Evolutionary conservation across 2,113 vertebrate species (phyloP).

Genomic region (Glaucidium brasilianum): DNA sequence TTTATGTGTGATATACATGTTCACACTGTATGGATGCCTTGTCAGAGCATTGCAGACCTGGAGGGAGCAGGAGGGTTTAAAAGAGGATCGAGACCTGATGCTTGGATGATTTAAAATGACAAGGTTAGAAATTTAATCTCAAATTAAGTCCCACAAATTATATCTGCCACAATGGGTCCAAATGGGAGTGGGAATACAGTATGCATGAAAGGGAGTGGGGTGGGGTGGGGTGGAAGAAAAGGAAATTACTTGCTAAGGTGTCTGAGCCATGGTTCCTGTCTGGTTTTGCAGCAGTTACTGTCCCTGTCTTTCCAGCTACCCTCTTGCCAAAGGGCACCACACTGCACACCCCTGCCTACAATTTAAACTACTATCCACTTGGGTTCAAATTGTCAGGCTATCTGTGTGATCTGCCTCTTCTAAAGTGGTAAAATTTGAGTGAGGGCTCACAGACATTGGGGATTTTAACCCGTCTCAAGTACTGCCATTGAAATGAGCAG

Average conservation of each 20-base stretch:
- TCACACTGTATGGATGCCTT: background rate
- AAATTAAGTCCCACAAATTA: background rate
- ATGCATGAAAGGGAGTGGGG: background rate
- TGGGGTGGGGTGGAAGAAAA: background rate
- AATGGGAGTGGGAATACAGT: background rate
- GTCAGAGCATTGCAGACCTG: background rate
- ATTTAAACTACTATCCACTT: background rate
- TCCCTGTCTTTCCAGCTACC: background rate
- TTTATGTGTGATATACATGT: background rate
- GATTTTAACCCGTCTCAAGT: background rate
- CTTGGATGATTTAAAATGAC: background rate
- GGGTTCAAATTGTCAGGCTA: background rate
- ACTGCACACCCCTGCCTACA: background rate
- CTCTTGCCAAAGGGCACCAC: background rate
- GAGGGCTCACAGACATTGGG: background rate
- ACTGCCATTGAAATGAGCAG: background rate
- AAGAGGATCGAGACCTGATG: background rate
- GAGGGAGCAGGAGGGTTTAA: background rate
- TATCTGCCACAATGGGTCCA: background rate
- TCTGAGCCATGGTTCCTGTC: background rate
- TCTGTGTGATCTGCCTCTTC: background rate
- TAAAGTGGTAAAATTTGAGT: background rate
- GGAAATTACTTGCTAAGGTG: background rate
- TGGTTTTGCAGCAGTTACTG: background rate
- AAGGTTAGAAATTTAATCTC: background rate